These are phyloP conservation scores for Ictalurus furcatus DNA, from an alignment of 2,113 vertebrate genomes.

Conservation along the genomic window DNA sequence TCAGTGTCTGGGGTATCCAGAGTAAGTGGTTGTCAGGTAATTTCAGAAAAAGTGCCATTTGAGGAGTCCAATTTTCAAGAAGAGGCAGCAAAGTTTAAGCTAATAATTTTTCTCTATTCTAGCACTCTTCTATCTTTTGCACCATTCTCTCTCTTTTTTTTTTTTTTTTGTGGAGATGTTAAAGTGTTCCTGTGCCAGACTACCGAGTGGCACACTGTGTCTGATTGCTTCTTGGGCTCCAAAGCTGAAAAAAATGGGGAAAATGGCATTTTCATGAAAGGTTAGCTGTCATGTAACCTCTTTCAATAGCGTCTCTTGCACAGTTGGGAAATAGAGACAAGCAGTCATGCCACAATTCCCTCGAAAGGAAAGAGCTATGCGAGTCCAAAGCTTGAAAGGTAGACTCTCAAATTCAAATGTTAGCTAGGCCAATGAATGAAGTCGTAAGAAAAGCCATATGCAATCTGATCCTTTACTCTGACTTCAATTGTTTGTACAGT, in stretches of 20 bases:
- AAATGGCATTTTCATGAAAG: slow-evolving; percentile 62
- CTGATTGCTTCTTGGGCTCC: slow-evolving; percentile 60
- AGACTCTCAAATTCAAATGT: neutral
- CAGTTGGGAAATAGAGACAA: neutral
- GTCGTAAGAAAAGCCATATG: neutral
- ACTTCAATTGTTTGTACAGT: neutral
- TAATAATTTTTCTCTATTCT: slow-evolving; percentile 59
- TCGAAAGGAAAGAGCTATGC: neutral
- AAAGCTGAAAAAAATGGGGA: slow-evolving; percentile 54
- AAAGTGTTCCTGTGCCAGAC: slow-evolving; percentile 69
- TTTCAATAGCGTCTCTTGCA: slow-evolving; percentile 1
- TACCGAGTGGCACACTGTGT: slow-evolving; percentile 64
- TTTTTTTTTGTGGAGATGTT: slow-evolving; percentile 45
- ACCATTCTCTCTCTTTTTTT: slow-evolving; percentile 22
- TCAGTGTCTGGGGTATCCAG: slow-evolving; percentile 29
- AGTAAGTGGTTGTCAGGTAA: slow-evolving; percentile 56
- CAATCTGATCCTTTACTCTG: neutral
- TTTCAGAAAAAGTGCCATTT: slow-evolving; percentile 57
- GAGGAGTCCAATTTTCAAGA: slow-evolving; percentile 59
- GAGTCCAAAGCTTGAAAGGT: neutral
- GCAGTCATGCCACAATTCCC: neutral
- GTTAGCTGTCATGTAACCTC: slow-evolving; percentile 66
- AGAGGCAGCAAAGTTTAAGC: slow-evolving; percentile 54
- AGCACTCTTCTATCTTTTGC: slow-evolving; percentile 40
- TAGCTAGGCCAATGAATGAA: neutral